phyloP scores from a whole-genome alignment of 1,140 invertebrate species.

The Cotesia vestalis region DNA sequence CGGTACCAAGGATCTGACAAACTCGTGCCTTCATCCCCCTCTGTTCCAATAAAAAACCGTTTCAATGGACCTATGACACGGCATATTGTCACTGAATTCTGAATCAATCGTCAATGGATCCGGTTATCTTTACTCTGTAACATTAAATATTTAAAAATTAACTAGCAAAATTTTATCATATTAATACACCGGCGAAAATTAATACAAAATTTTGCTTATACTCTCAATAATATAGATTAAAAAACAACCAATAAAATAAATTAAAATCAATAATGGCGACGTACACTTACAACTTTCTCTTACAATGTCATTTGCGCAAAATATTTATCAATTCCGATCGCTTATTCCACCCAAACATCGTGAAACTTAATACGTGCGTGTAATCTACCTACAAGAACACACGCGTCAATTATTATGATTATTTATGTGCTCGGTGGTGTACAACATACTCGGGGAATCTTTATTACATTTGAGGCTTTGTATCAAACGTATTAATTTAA shows the following conservation, averaged over 20 bases:
- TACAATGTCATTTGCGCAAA: conserved; percentile 13
- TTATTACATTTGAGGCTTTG: background rate
- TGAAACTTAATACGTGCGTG: conserved; percentile 35
- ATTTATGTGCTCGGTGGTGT: conserved; percentile 59
- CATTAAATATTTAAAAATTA: too few species aligned
- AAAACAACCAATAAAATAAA: too few species aligned
- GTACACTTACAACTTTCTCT: conserved; percentile 2
- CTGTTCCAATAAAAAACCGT: conserved; percentile 26
- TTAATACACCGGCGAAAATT: background rate
- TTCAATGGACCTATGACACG: conserved; percentile 44
- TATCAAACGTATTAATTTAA: conserved; percentile 12
- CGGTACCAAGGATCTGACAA: background rate
- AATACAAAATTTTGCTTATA: background rate
- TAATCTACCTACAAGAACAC: conserved; percentile 28
- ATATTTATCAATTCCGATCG: conserved; percentile 25
- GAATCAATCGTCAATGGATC: background rate
- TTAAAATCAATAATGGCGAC: background rate
- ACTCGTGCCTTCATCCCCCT: conserved; percentile 31
- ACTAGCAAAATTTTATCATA: too few species aligned
- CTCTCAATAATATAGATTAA: background rate
- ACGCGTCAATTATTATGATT: conserved; percentile 60
- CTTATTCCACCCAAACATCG: conserved; percentile 36
- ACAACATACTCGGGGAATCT: background rate
- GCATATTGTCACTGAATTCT: conserved; percentile 30
- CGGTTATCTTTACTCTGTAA: conserved; percentile 2